These are phyloP conservation scores for Metridium senile DNA, from an alignment of 92 coral and sea anemone species.

Conservation along the genomic window DNA sequence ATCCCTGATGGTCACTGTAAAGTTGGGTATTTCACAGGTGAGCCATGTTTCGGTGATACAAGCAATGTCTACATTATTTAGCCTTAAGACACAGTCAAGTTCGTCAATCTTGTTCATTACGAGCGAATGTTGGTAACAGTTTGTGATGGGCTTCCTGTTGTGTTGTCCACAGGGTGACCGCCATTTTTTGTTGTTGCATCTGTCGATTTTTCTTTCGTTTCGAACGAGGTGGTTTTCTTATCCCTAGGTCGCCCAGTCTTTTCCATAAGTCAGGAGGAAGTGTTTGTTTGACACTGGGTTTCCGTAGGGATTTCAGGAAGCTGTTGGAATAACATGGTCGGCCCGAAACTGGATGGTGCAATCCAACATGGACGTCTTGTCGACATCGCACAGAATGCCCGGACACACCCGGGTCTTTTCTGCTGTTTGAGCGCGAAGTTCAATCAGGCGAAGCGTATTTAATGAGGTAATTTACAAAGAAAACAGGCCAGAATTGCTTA, in stretches of 20 bases:
- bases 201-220: conserved; percentile 20
- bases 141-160: conserved; percentile 8
- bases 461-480: too few relatives aligned
- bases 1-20: conserved; percentile 10
- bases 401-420: too few relatives aligned
- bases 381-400: too few relatives aligned
- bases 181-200: background rate
- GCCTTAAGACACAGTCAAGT: conserved; percentile 29
- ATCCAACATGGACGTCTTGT: too few relatives aligned
- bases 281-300: too few relatives aligned
- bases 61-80: conserved; percentile 24
- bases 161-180: conserved; percentile 12
- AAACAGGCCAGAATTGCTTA: too few relatives aligned
- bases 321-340: too few relatives aligned
- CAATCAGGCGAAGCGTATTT: too few relatives aligned
- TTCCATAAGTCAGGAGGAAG: too few relatives aligned
- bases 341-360: too few relatives aligned
- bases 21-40: conserved; percentile 27
- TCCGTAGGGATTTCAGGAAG: too few relatives aligned
- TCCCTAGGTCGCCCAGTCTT: conserved; percentile 12
- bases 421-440: too few relatives aligned
- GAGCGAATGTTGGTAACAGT: background rate
- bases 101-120: conserved; percentile 18
- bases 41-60: conserved; percentile 44
- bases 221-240: conserved; percentile 2